phyloP scores from a whole-genome alignment of 2,797 vertebrate genomes.

The Eleutherodactylus coqui region DNA sequence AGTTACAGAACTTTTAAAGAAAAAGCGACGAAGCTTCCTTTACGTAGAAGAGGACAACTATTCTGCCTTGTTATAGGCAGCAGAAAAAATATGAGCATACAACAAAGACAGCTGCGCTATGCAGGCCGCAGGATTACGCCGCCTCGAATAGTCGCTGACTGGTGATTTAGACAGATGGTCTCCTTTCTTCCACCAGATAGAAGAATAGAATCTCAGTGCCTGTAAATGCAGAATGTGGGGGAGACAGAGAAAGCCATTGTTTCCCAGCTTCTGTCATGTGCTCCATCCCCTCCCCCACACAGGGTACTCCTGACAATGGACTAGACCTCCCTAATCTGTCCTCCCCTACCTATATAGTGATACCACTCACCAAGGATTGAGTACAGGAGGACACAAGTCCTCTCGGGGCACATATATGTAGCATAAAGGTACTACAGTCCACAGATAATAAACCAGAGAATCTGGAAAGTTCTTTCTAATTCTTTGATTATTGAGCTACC shows the following conservation, averaged over 20 bases:
- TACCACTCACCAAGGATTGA: no score
- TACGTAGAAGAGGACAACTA: no score
- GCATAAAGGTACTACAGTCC: no score
- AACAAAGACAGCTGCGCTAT: neutral
- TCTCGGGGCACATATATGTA: no score
- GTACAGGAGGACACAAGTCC: no score
- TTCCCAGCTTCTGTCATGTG: neutral
- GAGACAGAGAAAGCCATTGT: slow-evolving; percentile 12
- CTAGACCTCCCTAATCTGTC: neutral
- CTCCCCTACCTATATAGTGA: neutral
- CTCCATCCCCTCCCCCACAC: neutral
- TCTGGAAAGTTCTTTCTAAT: no score
- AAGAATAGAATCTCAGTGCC: neutral
- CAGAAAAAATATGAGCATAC: neutral
- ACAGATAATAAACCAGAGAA: no score
- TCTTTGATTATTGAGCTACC: no score
- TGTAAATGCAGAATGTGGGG: neutral
- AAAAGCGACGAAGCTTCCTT: no score
- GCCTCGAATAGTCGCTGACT: neutral
- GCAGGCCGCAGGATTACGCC: neutral
- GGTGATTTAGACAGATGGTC: neutral
- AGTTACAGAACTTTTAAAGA: no score
- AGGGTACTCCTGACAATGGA: neutral
- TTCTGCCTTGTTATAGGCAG: neutral
- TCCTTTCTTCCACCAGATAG: neutral